Conservation (phyloP, 92 coral and sea anemone species). For the Meandrina meandrites region DNA sequence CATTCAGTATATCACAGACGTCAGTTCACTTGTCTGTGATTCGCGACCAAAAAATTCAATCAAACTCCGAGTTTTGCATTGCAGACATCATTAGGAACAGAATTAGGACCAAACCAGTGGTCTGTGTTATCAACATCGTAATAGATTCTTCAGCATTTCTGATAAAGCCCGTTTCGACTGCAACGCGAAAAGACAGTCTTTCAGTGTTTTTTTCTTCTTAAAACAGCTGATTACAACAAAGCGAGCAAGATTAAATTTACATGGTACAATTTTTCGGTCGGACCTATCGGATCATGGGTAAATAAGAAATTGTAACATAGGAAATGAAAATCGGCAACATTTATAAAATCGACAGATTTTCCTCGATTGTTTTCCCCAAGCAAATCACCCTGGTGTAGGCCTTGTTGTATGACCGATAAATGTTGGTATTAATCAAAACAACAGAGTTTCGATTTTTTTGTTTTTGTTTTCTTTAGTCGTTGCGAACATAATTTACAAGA, state of each 20-base stretch:
- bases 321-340: not conserved
- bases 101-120: too few relatives aligned
- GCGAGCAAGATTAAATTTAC: not conserved
- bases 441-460: not conserved
- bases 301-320: not conserved
- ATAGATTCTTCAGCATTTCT: not conserved
- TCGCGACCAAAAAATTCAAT: too few relatives aligned
- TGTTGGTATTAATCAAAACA: not conserved
- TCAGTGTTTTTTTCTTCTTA: not conserved
- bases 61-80: too few relatives aligned
- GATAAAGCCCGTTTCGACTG: not conserved
- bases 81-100: too few relatives aligned
- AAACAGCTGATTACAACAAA: not conserved
- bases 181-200: not conserved
- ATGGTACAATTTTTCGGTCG: not conserved
- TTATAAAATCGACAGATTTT: not conserved
- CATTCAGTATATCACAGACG: too few relatives aligned
- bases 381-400: too few relatives aligned
- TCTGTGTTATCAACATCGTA: too few relatives aligned
- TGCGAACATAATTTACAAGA: not conserved
- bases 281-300: not conserved
- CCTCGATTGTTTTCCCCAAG: not conserved
- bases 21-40: too few relatives aligned
- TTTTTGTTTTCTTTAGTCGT: not conserved
- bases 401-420: not conserved